Evolutionary conservation across 2,113 vertebrate species (phyloP), one percentile per base, ranked within the genome.

Genomic region (Diglossa brunneiventris): DNA sequence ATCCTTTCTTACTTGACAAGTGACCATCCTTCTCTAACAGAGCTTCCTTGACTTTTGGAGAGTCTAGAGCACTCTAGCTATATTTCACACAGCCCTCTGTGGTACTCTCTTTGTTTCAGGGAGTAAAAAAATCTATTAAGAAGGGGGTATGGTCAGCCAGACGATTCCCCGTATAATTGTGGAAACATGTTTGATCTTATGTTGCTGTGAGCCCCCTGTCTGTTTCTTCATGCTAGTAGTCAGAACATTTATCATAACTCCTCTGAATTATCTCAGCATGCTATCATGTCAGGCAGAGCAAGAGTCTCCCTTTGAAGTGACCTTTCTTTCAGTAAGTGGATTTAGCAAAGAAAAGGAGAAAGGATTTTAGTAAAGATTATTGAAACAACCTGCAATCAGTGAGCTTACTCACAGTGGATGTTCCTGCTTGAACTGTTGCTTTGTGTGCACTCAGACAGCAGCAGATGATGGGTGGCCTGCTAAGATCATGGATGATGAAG

Each of bases 191-290:
- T 95, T 92, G 93, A 91, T 96, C 59, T 90, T 95, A 56, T 4
- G 61, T 95, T 94, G n/a, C 76, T 85, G 42, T 93, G 67, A 96
- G 47, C 14, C 73, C 3, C 0, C 77, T 93, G 50, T 84, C 90
- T 88, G 64, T 93, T 94, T 92, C 56, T 93, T 87, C 74, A 96
- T 95, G 81, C 42, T 46, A 63, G 41, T 62, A 55, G 61, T 83
- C 75, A 73, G 89, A 94, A 81, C 46, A 89, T 92, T 94, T 90
- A 83, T 96, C 67, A 41, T 94, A 92, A 89, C 58, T 91, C 31
- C 47, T 64, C 75, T 77, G 84, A 91, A 88, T 94, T 95, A 95
- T 95, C 83, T 94, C 83, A 90, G 28, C 59, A 31, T 94, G 68
- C 53, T 46, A 55, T 85, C 67, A 81, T 69, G 46, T 90, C 49